Conservation (phyloP, 2,888 invertebrate species). For the Drosophila stalkeri region DNA sequence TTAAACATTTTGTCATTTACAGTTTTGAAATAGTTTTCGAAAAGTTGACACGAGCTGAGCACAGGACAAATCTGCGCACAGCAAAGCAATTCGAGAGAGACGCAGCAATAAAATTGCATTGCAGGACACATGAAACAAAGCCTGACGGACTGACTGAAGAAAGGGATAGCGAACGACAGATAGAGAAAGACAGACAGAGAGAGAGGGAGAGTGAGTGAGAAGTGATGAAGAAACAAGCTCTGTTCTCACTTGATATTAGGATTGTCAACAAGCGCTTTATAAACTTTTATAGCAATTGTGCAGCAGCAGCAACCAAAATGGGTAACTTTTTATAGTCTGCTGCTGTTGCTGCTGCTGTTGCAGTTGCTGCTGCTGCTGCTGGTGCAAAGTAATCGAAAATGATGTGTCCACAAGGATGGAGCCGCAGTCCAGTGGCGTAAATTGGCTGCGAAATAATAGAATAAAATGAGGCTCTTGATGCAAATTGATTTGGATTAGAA, state of each 20-base stretch:
- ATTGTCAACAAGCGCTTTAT: conserved; percentile 82
- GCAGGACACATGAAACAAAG: conserved; percentile 71
- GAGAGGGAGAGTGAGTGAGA: conserved; percentile 7
- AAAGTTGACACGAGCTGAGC: conserved; percentile 76
- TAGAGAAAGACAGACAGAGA: conserved; percentile 1
- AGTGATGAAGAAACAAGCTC: conserved; percentile 5
- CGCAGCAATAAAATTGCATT: conserved; percentile 66
- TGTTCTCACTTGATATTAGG: conserved; percentile 71
- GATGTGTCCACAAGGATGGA: conserved; percentile 74
- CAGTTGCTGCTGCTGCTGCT: conserved; percentile 8
- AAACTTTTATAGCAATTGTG: conserved; percentile 82
- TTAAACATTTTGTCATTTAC: conserved; percentile 84
- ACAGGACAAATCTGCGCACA: conserved; percentile 62
- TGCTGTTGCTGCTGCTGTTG: conserved; percentile 15
- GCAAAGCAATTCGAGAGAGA: conserved; percentile 21
- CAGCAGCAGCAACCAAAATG: conserved; percentile 35
- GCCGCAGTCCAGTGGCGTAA: conserved; percentile 64
- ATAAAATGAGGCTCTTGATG: conserved; percentile 84
- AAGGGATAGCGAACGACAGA: background rate
- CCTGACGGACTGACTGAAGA: conserved; percentile 58
- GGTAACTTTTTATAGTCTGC: conserved; percentile 58
- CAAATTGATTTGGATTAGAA: conserved; percentile 84
- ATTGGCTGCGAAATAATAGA: conserved; percentile 83
- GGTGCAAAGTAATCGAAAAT: conserved; percentile 76
- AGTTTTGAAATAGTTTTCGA: conserved; percentile 83